A percentile compares a stretch with the other conserved stretches of the same genome.
Evolutionary conservation across 2,113 vertebrate genomes (phyloP).

Genomic region (Tetraodon nigroviridis): DNA sequence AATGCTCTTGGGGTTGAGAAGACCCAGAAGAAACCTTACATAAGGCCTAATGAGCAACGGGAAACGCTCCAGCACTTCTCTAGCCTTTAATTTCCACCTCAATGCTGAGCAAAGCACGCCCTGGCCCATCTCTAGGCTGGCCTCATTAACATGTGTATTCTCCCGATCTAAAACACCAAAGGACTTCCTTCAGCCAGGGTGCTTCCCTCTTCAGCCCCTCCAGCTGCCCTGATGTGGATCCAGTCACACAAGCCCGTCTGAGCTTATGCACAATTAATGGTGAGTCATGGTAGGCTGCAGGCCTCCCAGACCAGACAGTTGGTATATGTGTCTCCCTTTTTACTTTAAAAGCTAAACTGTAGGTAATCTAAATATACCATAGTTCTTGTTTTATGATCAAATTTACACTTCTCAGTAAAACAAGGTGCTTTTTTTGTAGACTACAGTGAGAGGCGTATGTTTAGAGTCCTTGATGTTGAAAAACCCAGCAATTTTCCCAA

Average conservation of each 20-base stretch:
- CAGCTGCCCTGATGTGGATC: slow-evolving; percentile 36
- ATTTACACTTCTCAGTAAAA: too few species aligned
- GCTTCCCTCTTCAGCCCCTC: slow-evolving; percentile 58
- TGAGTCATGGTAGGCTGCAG: slow-evolving; percentile 51
- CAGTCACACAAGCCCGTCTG: slow-evolving; percentile 44
- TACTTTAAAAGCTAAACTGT: too few species aligned
- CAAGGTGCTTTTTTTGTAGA: too few species aligned
- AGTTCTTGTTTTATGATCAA: too few species aligned
- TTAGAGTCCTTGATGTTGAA: too few species aligned
- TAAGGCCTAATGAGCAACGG: slow-evolving; percentile 70
- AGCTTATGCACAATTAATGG: slow-evolving; percentile 36
- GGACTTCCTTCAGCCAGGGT: slow-evolving; percentile 65
- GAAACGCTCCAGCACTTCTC: slow-evolving; percentile 62
- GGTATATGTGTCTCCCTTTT: neutral
- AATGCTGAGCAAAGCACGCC: slow-evolving; percentile 55
- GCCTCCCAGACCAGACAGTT: slow-evolving; percentile 22
- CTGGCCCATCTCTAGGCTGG: slow-evolving; percentile 38
- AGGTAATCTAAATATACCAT: too few species aligned
- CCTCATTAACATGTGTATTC: slow-evolving; percentile 67
- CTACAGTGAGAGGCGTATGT: too few species aligned
- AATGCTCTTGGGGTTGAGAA: slow-evolving; percentile 59
- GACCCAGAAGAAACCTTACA: slow-evolving; percentile 59
- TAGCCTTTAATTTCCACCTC: slow-evolving; percentile 66
- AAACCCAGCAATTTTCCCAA: too few species aligned
- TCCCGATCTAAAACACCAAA: slow-evolving; percentile 59